Conservation (phyloP, 2,113 vertebrate species). For the Albula glossodonta region DNA sequence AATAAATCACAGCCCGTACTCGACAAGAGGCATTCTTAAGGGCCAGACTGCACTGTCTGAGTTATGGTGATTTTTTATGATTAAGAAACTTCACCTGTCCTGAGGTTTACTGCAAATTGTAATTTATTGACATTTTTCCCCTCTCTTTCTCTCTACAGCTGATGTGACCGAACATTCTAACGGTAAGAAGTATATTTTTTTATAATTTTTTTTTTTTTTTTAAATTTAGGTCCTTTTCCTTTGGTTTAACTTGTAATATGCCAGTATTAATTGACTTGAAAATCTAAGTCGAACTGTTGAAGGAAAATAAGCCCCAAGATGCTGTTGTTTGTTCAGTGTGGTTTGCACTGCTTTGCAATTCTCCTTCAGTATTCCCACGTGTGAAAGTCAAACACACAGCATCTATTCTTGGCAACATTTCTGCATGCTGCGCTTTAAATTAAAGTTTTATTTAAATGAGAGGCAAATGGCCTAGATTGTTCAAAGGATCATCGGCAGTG, state of each 20-base stretch:
- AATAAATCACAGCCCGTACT: no score
- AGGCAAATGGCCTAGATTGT: constrained; percentile 65
- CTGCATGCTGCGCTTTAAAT: constrained; percentile 55
- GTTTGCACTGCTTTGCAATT: constrained; percentile 45
- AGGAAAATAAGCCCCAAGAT: constrained; percentile 2
- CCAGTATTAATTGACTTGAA: not conserved
- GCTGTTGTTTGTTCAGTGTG: constrained; percentile 53
- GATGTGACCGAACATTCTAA: constrained; percentile 12
- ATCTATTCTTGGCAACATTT: constrained; percentile 48
- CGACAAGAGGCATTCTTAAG: no score
- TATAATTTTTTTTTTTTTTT: not conserved
- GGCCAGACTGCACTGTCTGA: constrained; percentile 41
- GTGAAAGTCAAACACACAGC: constrained; percentile 43
- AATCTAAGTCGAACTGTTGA: not conserved
- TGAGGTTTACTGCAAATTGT: constrained; percentile 51
- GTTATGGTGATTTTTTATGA: constrained; percentile 58
- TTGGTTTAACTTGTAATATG: not conserved
- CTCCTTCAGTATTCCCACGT: constrained; percentile 47
- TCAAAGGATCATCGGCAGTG: constrained; percentile 57
- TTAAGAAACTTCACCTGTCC: constrained; percentile 51
- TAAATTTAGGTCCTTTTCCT: not conserved
- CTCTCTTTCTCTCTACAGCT: constrained; percentile 35
- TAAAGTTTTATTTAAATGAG: constrained; percentile 72
- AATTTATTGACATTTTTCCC: constrained; percentile 66
- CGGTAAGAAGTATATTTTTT: constrained; percentile 15